Evolutionary conservation across 2,797 vertebrate species (phyloP).

Genomic region (Saxicola maurus): DNA sequence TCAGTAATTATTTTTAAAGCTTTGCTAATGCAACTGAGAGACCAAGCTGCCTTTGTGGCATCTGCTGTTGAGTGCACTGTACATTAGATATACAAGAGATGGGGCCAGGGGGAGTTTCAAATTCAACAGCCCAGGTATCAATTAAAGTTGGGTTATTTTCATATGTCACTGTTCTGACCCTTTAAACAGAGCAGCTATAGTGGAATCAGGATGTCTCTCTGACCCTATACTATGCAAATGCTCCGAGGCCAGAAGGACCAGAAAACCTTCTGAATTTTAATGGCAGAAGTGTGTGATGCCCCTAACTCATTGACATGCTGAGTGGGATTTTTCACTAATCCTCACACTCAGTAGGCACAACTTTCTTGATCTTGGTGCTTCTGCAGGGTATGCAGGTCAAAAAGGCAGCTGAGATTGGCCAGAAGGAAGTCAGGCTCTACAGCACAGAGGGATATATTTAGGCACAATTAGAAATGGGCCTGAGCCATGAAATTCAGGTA

Average conservation of each 20-base stretch:
- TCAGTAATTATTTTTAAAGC: slow-evolving; percentile 19
- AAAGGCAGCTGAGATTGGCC: slow-evolving; percentile 26
- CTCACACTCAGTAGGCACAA: slow-evolving; percentile 16
- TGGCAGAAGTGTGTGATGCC: neutral
- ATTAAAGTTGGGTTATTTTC: slow-evolving; percentile 59
- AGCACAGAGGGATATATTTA: neutral
- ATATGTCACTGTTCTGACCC: slow-evolving; percentile 36
- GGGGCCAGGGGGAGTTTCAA: slow-evolving; percentile 26
- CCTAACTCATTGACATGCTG: slow-evolving; percentile 37
- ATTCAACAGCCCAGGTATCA: slow-evolving; percentile 48
- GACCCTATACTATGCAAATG: slow-evolving; percentile 60
- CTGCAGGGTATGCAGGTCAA: slow-evolving; percentile 5
- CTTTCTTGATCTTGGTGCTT: slow-evolving; percentile 52
- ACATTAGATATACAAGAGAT: slow-evolving; percentile 45
- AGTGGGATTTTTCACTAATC: slow-evolving; percentile 12
- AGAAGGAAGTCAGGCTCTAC: slow-evolving; percentile 3
- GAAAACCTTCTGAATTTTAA: slow-evolving; percentile 55
- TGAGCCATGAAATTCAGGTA: neutral
- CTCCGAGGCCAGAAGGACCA: neutral
- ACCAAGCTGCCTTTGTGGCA: neutral
- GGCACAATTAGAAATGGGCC: neutral
- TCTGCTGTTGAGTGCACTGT: slow-evolving; percentile 5
- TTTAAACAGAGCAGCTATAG: slow-evolving; percentile 11
- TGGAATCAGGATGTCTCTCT: slow-evolving; percentile 43
- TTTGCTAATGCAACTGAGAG: neutral